Conservation (phyloP, 2,797 vertebrate genomes). For the Pangasius macronema region DNA sequence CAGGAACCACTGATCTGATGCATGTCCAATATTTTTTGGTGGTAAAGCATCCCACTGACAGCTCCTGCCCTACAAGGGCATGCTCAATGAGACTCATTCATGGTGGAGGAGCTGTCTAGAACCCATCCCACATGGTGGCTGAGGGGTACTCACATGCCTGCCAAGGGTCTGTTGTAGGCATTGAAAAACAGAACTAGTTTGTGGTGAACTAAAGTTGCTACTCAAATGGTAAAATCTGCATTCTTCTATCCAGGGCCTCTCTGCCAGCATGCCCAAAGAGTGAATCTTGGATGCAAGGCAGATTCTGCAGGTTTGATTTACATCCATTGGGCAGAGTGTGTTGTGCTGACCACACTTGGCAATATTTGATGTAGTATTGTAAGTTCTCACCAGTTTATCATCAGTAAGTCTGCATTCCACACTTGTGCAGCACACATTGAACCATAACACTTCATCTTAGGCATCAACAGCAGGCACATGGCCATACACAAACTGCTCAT, state of each 20-base stretch:
- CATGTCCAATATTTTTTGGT: neutral
- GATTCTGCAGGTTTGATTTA: neutral
- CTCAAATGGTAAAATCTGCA: neutral
- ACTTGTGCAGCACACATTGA: neutral
- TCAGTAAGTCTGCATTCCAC: neutral
- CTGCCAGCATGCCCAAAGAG: neutral
- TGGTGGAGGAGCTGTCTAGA: neutral
- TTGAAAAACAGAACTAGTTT: neutral
- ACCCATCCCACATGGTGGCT: neutral
- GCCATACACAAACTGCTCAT: neutral
- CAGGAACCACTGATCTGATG: neutral
- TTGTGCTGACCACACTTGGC: neutral
- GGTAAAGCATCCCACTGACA: neutral
- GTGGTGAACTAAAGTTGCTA: neutral
- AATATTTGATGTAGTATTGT: neutral
- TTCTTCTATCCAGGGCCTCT: neutral
- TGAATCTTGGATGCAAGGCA: neutral
- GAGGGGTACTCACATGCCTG: neutral
- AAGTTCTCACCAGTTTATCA: neutral
- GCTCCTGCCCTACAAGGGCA: neutral
- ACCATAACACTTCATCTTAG: neutral
- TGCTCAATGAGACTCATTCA: neutral
- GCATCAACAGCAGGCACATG: neutral
- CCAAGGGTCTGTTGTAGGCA: neutral
- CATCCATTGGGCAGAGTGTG: neutral